Percentiles rank a stretch among this genome's conserved stretches.
phyloP scores from a whole-genome alignment of 2,888 invertebrate genomes.

The Athalia rosae region DNA sequence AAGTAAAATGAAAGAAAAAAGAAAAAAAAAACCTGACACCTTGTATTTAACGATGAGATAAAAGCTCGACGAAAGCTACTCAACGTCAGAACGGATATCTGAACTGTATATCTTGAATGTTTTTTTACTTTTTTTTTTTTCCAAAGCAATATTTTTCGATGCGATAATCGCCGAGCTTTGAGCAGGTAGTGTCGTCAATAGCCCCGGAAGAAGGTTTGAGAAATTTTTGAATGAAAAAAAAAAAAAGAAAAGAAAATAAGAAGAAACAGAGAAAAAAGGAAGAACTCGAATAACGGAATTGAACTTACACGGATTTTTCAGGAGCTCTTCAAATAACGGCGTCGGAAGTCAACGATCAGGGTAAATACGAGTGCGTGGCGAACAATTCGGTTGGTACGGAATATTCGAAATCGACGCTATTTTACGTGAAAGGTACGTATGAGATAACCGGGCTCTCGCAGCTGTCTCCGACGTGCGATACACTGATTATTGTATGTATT shows the following conservation, averaged over 20 bases:
- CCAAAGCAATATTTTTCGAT: no score
- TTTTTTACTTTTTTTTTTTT: no score
- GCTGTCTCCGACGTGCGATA: neutral
- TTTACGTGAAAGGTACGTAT: conserved; percentile 92
- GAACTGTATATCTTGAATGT: no score
- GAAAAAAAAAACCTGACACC: no score
- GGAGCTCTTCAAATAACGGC: conserved; percentile 92
- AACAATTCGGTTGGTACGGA: conserved; percentile 95
- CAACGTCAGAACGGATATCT: no score
- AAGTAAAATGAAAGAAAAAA: no score
- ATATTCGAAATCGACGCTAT: conserved; percentile 90
- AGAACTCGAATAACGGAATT: no score
- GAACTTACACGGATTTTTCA: conserved; percentile 69
- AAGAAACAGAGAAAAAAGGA: neutral
- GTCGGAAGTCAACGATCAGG: conserved; percentile 93
- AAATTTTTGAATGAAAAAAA: neutral
- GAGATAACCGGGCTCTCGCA: neutral
- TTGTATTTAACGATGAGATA: no score
- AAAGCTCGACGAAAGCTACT: no score
- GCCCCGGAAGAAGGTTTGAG: neutral
- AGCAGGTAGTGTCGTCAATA: no score
- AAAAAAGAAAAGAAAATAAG: neutral
- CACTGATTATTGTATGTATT: no score
- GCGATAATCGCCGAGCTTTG: no score
- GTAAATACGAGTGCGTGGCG: conserved; percentile 97